Base-by-base conservation (phyloP, 92 coral and sea anemone genomes). In the Porites cylindrica region DNA sequence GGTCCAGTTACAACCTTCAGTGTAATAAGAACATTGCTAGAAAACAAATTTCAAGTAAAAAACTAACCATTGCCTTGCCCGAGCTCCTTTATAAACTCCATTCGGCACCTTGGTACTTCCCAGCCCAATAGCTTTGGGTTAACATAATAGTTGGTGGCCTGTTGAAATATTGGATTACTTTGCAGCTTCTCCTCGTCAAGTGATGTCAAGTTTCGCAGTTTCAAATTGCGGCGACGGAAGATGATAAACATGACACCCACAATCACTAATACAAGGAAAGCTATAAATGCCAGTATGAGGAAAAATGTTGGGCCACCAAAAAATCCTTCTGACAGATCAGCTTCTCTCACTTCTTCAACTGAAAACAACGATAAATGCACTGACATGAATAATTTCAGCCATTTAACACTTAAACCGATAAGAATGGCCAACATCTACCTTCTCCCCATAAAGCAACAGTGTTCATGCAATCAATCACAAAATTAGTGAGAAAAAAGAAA, bases 21-120 rank as follows among this genome's bases (percentile, higher is more conserved):
- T 38, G 47, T 38, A 38, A 38, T 38, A 38, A 38, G 47, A 38
- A 38, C 7, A 38, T 38, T 29, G 18, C 16, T 32, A 23, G 53
- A 59, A 12, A 29, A 38, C 26, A 8, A 29, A 24, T 1, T 11
- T 12, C 54, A 26, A 8, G 50, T 6, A 58, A 47, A 24, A 10
- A 1, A 90, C 99, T 86, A 51, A 97, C 99, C 99, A 88, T 97
- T 92, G 66, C 90, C 97, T 23, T 89, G 82, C 24, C 90, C 97
- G 53, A 97, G 56, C 62, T 92, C 94, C 65, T 88, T 94, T 17
- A 91, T 91, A 79, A 95, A 92, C 86, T 90, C 98, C 68, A 97
- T 97, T 51, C 90, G 82, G 68, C 95, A 93, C 23, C 97, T 89
- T 21, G 91, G 95, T n/a, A 93, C 86, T 62, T 88, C 93, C 98